Conservation (phyloP, 2,888 invertebrate genomes). For the Fragum whitleyi region DNA sequence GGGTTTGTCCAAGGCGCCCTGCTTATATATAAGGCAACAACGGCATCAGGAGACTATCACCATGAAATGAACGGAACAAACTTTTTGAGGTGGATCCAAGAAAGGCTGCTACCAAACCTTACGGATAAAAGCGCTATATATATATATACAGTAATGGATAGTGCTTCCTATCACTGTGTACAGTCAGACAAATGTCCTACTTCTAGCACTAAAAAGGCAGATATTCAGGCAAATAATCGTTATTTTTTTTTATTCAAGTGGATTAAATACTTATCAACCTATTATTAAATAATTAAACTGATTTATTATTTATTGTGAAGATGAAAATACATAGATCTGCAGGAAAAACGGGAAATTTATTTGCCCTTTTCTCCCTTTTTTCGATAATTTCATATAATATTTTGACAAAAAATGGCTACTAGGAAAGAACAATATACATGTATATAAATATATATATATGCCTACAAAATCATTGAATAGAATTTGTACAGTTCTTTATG, state of each 20-base stretch:
- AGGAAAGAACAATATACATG: neutral
- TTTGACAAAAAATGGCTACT: neutral
- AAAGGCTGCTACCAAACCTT: no score
- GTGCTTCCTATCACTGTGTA: no score
- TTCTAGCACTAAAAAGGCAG: no score
- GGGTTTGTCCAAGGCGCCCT: slow-evolving; percentile 30
- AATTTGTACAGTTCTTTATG: neutral
- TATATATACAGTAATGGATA: slow-evolving; percentile 37
- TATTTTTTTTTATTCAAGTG: neutral
- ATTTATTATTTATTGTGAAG: neutral
- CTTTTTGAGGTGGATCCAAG: no score
- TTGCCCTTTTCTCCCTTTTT: neutral
- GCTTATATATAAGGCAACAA: slow-evolving; percentile 13
- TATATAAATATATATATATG: no score
- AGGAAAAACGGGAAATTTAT: no score
- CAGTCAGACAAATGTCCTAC: no score
- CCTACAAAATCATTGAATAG: no score
- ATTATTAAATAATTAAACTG: neutral
- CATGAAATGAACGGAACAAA: slow-evolving; percentile 30
- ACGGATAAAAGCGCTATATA: slow-evolving; percentile 10
- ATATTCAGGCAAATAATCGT: slow-evolving; percentile 17
- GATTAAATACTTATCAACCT: neutral
- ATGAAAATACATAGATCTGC: neutral
- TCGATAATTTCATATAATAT: neutral
- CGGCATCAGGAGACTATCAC: slow-evolving; percentile 17